Percentiles rank a stretch among this genome's conserved stretches.
Conservation (phyloP, 2,113 vertebrate species). For the Ibidorhyncha struthersii region DNA sequence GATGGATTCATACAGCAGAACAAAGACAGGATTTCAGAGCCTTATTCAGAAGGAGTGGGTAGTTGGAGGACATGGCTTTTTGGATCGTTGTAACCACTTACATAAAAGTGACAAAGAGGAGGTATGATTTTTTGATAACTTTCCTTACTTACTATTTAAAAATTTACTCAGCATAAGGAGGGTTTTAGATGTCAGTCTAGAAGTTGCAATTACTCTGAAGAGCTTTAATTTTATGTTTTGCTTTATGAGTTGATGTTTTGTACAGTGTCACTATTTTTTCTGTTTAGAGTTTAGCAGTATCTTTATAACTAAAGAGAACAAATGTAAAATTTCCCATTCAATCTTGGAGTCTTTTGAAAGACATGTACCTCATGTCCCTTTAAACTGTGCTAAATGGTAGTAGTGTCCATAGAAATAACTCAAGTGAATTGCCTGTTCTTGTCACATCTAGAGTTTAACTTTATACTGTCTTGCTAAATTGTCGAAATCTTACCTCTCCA, state of each 20-base stretch:
- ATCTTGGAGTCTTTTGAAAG: neutral
- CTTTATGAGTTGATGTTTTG: neutral
- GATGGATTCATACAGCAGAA: conserved; percentile 87
- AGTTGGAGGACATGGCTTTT: conserved; percentile 82
- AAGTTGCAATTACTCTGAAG: neutral
- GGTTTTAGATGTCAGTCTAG: neutral
- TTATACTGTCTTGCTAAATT: neutral
- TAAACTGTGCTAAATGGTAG: neutral
- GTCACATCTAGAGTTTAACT: neutral
- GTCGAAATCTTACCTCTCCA: neutral
- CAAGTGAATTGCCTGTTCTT: neutral
- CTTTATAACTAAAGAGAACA: neutral
- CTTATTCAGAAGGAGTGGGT: conserved; percentile 91
- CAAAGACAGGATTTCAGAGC: conserved; percentile 84
- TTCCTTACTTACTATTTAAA: neutral
- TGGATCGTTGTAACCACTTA: conserved; percentile 88
- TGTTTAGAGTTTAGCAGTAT: neutral
- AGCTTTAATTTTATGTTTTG: neutral
- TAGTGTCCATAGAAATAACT: neutral
- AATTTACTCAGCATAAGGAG: neutral
- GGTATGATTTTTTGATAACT: conserved; percentile 35
- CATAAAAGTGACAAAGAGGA: conserved; percentile 85
- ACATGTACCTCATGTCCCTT: fast-evolving
- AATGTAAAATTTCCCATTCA: neutral
- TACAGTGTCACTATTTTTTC: neutral